Evolutionary conservation across 2,113 vertebrate species (phyloP).

Genomic region (Miniopterus natalensis): DNA sequence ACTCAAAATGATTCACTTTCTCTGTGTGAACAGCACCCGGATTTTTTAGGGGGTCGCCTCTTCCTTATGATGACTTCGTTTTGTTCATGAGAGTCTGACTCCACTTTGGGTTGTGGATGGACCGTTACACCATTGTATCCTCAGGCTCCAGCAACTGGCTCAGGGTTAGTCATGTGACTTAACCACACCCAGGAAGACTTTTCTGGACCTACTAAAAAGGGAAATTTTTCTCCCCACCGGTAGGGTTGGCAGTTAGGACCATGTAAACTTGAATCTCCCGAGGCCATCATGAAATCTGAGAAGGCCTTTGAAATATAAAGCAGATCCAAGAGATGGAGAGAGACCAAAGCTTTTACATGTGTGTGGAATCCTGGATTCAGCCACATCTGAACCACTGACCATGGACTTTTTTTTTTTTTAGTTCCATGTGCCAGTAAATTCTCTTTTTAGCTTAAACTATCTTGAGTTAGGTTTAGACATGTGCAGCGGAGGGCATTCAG

Average conservation of each 20-base stretch:
- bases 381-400: neutral
- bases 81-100: neutral
- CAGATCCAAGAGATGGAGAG: neutral
- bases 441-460: neutral
- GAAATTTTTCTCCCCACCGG: neutral
- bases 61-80: neutral
- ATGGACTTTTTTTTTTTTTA: neutral
- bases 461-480: neutral
- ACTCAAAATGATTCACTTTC: neutral
- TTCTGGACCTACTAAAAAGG: neutral
- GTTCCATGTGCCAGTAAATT: neutral
- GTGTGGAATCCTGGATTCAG: neutral
- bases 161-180: neutral
- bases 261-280: neutral
- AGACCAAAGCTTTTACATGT: neutral
- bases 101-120: neutral
- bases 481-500: neutral
- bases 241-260: neutral
- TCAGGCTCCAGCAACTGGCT: neutral
- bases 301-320: neutral
- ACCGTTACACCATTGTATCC: neutral
- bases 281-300: neutral
- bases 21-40: neutral
- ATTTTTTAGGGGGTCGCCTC: neutral
- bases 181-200: neutral